Conservation (phyloP, 2,797 vertebrate species). For the Benthosema pterotum region DNA sequence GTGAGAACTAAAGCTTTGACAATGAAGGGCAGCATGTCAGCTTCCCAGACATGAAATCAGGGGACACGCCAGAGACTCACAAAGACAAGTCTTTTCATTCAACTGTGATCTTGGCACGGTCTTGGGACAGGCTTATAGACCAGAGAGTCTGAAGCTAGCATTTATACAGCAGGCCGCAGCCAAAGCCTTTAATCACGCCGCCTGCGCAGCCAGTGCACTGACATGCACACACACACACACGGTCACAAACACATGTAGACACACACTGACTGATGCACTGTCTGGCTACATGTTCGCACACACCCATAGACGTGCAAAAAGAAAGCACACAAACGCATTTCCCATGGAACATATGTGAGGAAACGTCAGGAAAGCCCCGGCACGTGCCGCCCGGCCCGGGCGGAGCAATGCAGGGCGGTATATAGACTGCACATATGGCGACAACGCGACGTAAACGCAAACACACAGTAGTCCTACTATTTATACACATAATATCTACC, state of each 20-base stretch:
- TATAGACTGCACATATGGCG: conserved; percentile 3
- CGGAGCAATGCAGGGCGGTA: conserved; percentile 5
- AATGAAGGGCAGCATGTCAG: conserved; percentile 18
- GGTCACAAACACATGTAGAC: not conserved
- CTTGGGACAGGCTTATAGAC: conserved; percentile 7
- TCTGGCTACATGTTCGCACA: conserved; percentile 12
- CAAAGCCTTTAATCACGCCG: conserved; percentile 47
- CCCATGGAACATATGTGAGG: conserved; percentile 13
- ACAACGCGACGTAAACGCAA: conserved; percentile 7
- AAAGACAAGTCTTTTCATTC: conserved; percentile 43
- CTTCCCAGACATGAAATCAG: conserved; percentile 16
- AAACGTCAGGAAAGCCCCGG: conserved; percentile 35
- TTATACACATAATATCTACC: not conserved
- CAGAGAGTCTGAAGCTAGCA: conserved; percentile 17
- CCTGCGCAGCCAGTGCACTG: not conserved
- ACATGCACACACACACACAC: not conserved
- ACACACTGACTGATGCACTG: conserved; percentile 7
- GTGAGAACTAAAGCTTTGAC: conserved; percentile 1
- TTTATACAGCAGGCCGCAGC: conserved; percentile 26
- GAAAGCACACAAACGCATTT: not conserved
- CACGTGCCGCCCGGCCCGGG: conserved; percentile 15
- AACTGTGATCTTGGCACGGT: conserved; percentile 14
- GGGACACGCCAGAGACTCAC: conserved; percentile 23
- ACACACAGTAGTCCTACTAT: not conserved
- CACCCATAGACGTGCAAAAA: not conserved